Evolutionary conservation across 2,113 vertebrate genomes (phyloP).

Genomic region (Anguilla rostrata): DNA sequence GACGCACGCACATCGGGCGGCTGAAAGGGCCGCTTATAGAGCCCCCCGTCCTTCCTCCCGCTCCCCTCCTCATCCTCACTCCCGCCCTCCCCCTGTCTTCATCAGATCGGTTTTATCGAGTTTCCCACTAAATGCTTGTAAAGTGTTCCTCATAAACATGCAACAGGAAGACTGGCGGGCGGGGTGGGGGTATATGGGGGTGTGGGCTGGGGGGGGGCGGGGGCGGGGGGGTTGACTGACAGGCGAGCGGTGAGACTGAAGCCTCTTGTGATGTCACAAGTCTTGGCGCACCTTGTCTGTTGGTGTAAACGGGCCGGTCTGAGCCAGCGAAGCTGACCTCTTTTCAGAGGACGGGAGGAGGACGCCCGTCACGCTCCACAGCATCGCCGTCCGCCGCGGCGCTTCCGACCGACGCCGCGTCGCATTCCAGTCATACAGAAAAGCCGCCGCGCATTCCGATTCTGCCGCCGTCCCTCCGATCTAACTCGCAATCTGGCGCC

Average conservation of each 20-base stretch:
- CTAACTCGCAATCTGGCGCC: neutral
- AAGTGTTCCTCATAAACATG: slow-evolving; percentile 61
- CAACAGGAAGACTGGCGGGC: slow-evolving; percentile 44
- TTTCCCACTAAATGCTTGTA: slow-evolving; percentile 69
- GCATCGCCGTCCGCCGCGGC: neutral
- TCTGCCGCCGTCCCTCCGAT: neutral
- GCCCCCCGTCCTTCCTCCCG: slow-evolving; percentile 39
- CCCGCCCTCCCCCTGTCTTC: slow-evolving; percentile 49
- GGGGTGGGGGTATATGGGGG: too few species aligned
- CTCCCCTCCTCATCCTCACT: neutral
- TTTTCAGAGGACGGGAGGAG: neutral
- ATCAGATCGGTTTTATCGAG: slow-evolving; percentile 69
- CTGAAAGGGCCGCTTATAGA: slow-evolving; percentile 38
- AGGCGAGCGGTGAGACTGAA: slow-evolving; percentile 35
- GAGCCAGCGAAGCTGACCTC: neutral
- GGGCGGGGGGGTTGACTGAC: slow-evolving; percentile 44
- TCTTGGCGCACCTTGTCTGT: neutral
- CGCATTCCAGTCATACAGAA: neutral
- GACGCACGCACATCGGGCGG: slow-evolving; percentile 38
- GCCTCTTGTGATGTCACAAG: neutral
- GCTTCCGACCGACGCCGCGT: neutral
- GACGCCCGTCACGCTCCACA: neutral
- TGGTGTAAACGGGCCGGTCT: neutral
- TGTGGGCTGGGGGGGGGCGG: slow-evolving; percentile 36
- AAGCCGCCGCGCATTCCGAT: neutral